Evolutionary conservation across 2,888 invertebrate genomes (phyloP), one percentile per base, ranked within the genome.

Genomic region (Ferrisia virgata): DNA sequence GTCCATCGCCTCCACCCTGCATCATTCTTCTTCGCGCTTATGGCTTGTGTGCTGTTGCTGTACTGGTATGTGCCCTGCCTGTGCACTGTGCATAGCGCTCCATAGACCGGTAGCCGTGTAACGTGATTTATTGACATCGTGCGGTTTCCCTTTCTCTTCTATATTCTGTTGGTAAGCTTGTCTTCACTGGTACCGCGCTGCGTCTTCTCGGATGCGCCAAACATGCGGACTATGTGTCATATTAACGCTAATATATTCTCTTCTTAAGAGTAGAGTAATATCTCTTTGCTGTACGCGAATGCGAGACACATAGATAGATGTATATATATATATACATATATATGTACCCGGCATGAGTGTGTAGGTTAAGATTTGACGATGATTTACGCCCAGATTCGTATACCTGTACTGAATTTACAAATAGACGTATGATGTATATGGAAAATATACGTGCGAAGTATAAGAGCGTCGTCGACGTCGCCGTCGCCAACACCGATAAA

Each of bases 41-140:
- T 18, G 2, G 3, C 22, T 18, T 53, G 3, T n/a, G n/a, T 18
- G 1, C n/a, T 53, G 18, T 36, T 36, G 5, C 36, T 36, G 36
- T 36, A 40, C 11, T 13, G 11, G 13, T 11, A 53, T 13, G 53
- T 18, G 53, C 22, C 22, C 2, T 53, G n/a, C n/a, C n/a, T n/a
- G n/a, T n/a, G n/a, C n/a, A n/a, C n/a, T n/a, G n/a, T n/a, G n/a
- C n/a, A n/a, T n/a, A n/a, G n/a, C n/a, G n/a, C n/a, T n/a, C n/a
- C 15, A 64, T 15, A 64, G 64, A 64, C 64, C 64, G 13, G 64
- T 64, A 64, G 64, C 64, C 28, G 64, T 25, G 28, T 64, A 64
- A 64, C 64, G 64, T 64, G 64, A 64, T 64, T 64, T 64, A 64
- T 64, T 64, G 64, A 64, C 64, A 64, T 64, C 64, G 64, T 64